Evolutionary conservation across 2,797 vertebrate genomes (phyloP).

Genomic region (Heliangelus exortis): DNA sequence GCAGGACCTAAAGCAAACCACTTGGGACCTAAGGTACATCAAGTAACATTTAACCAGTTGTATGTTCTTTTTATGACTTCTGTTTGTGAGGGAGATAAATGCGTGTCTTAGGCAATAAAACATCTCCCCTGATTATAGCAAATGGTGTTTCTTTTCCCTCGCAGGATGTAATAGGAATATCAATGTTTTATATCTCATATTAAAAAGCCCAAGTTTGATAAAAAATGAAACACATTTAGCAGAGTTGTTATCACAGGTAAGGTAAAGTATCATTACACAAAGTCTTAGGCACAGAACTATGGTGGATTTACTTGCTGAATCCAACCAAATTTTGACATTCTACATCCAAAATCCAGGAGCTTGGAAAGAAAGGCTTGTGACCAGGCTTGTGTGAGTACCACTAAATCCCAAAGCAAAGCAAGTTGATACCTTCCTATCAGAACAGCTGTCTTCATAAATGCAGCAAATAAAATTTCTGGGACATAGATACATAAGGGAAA

Average conservation of each 20-base stretch:
- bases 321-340: not conserved
- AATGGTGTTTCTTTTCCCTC: conserved; percentile 73
- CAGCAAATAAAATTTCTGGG: conserved; percentile 5
- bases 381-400: not conserved
- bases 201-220: conserved; percentile 67
- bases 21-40: conserved; percentile 63
- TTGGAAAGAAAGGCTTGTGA: not conserved
- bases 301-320: not conserved
- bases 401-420: not conserved
- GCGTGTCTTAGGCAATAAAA: conserved; percentile 70
- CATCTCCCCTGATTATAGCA: conserved; percentile 72
- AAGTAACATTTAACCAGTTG: conserved; percentile 73
- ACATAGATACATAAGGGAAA: not conserved
- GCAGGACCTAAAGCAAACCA: conserved; percentile 58
- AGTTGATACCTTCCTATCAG: not conserved
- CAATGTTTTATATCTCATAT: conserved; percentile 69
- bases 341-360: not conserved
- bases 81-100: conserved; percentile 74
- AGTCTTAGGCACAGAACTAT: not conserved
- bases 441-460: not conserved
- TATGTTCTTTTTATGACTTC: conserved; percentile 75
- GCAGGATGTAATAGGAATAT: conserved; percentile 62
- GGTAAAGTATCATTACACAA: conserved; percentile 20
- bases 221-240: conserved; percentile 72
- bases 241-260: conserved; percentile 60